A percentile compares a stretch with the other conserved stretches of the same genome.
Evolutionary conservation across 2,113 vertebrate genomes (phyloP).

Genomic region (Chunga burmeisteri): DNA sequence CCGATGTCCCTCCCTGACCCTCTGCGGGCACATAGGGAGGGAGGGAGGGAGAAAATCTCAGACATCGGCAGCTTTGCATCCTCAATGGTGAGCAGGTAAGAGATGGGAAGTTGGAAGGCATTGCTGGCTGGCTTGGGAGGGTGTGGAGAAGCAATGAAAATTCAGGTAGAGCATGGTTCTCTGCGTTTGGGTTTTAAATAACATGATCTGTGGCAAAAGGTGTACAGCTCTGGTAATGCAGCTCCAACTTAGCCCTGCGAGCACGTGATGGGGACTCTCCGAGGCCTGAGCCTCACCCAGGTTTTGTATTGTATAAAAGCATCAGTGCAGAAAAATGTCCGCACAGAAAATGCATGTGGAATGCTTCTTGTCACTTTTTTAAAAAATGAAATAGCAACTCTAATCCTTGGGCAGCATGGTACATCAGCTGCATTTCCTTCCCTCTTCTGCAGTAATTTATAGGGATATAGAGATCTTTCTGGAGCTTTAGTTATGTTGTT

Average conservation of each 20-base stretch:
- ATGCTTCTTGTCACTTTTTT: not conserved
- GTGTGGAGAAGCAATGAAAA: not conserved
- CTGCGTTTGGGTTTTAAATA: not conserved
- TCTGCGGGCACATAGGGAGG: not conserved
- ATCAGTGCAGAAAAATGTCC: not conserved
- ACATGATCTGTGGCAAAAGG: not conserved
- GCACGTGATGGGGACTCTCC: not conserved
- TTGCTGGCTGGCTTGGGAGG: not conserved
- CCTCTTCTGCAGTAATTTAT: not conserved
- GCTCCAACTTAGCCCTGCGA: not conserved
- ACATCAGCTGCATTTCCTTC: accelerated
- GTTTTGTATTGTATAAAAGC: not conserved
- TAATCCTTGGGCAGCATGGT: not conserved
- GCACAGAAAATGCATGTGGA: not conserved
- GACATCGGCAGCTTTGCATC: not conserved
- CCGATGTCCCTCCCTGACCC: accelerated
- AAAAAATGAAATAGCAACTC: not conserved
- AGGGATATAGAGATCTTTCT: not conserved
- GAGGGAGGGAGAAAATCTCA: not conserved
- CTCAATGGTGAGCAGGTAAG: not conserved
- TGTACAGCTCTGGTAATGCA: not conserved
- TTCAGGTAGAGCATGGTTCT: not conserved
- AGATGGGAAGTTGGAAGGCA: not conserved
- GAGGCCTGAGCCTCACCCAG: not conserved
- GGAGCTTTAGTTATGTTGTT: not conserved